Evolutionary conservation across 2,797 vertebrate species (phyloP), one percentile per base, ranked within the genome.

Genomic region (Coluber constrictor): DNA sequence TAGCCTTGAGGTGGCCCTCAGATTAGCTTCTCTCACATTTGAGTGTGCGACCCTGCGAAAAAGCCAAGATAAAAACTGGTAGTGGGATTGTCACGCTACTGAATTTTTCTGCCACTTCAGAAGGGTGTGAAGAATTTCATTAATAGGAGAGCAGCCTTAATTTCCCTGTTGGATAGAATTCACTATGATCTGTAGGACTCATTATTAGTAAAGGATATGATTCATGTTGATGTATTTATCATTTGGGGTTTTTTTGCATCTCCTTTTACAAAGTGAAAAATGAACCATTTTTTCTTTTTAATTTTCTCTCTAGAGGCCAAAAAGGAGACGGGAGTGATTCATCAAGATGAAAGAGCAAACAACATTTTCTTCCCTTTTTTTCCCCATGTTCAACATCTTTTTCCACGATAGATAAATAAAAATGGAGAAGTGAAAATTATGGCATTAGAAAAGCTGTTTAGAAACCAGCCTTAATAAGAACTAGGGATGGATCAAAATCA

Each of bases 181-280:
- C 74, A 29, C 59, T 54, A 61, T 87, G 83, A 92, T 91, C 37
- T 93, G 5, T 32, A 93, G 92, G 8, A 47, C 18, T 18, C 91
- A 1, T 56, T 94, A 25, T 95, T 10, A 56, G 18, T 0, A 0
- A 51, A 88, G 93, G 93, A 70, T 23, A 12, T 92, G 92, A 91
- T 94, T 93, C 70, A 90, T 86, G 12, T 29, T 55, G 11, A 91
- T 63, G 25, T 18, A 83, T 92, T 92, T 90, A 56, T 94, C 89
- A 47, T 95, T 94, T 60, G 90, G 32, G 6, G 3, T 13, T 37
- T 4, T 32, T 12, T 55, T 18, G 3, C 70, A 94, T 1, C 63
- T 92, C 2, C 11, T 93, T 37, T 88, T 93, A n/a, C 37, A 95
- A 94, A 12, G 23, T 87, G 59, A 92, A 43, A 27, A 95, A 93